phyloP scores from a whole-genome alignment of 2,888 invertebrate genomes.

The Drosophila buzzatii region DNA sequence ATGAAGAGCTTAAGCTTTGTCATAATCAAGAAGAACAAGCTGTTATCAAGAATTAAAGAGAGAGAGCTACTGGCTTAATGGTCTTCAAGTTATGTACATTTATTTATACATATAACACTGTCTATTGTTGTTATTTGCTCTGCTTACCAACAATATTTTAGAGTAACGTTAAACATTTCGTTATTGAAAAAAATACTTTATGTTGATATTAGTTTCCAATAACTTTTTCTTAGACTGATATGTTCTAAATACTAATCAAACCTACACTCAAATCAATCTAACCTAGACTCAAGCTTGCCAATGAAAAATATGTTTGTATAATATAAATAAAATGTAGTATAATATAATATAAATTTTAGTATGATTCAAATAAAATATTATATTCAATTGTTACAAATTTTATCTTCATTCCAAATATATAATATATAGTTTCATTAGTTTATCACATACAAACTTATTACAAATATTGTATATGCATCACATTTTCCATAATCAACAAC shows the following conservation, averaged over 20 bases:
- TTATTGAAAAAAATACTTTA: background rate
- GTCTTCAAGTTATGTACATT: background rate
- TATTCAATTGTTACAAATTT: too few relatives aligned
- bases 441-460: background rate
- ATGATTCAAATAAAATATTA: too few relatives aligned
- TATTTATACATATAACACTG: too few relatives aligned
- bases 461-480: background rate
- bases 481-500: background rate
- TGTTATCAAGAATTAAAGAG: background rate
- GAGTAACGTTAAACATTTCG: background rate
- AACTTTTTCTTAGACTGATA: background rate
- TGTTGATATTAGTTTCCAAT: background rate
- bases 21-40: background rate
- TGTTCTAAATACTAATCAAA: background rate
- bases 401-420: too few relatives aligned
- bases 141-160: background rate
- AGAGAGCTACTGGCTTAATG: background rate
- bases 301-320: too few relatives aligned
- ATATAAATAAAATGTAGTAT: too few relatives aligned
- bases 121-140: background rate
- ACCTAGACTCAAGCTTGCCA: too few relatives aligned
- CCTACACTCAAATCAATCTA: background rate
- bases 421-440: background rate
- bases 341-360: too few relatives aligned
- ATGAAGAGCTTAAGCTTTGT: background rate